Conservation (phyloP, 2,797 vertebrate genomes). For the Crocodylus rhombifer region DNA sequence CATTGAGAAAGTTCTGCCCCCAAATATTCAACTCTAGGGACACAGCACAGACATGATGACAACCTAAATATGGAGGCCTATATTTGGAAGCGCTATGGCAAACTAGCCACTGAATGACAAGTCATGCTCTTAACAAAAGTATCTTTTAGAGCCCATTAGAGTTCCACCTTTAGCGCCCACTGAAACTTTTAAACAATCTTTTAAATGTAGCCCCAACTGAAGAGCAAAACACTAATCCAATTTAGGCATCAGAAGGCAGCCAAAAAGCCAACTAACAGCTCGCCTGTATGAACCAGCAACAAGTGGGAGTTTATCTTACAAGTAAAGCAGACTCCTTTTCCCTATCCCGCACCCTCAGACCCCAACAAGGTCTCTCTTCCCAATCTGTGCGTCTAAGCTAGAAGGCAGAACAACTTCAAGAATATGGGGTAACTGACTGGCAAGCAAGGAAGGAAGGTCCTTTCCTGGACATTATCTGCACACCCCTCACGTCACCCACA, state of each 20-base stretch:
- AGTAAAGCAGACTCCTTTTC: background rate
- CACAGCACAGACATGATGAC: background rate
- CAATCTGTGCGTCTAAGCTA: too few relatives aligned
- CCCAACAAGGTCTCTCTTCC: background rate
- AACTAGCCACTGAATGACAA: background rate
- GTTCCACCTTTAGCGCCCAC: too few relatives aligned
- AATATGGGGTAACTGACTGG: background rate
- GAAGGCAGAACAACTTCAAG: too few relatives aligned
- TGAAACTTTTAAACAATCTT: too few relatives aligned
- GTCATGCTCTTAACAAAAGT: too few relatives aligned
- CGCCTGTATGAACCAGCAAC: too few relatives aligned
- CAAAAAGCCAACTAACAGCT: background rate
- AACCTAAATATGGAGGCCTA: background rate
- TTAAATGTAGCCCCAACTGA: too few relatives aligned
- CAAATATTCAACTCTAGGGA: background rate
- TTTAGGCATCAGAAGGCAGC: background rate
- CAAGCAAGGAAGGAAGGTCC: background rate
- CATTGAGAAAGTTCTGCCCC: background rate
- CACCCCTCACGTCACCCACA: too few relatives aligned
- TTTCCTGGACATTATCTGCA: background rate
- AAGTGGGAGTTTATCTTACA: background rate
- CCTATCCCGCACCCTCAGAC: background rate
- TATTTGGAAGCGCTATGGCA: background rate
- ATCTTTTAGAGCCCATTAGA: too few relatives aligned
- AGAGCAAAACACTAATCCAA: too few relatives aligned